Percentiles rank a stretch among this genome's conserved stretches.
Conservation (phyloP, 1,140 invertebrate species). For the Drosophila bocqueti region DNA sequence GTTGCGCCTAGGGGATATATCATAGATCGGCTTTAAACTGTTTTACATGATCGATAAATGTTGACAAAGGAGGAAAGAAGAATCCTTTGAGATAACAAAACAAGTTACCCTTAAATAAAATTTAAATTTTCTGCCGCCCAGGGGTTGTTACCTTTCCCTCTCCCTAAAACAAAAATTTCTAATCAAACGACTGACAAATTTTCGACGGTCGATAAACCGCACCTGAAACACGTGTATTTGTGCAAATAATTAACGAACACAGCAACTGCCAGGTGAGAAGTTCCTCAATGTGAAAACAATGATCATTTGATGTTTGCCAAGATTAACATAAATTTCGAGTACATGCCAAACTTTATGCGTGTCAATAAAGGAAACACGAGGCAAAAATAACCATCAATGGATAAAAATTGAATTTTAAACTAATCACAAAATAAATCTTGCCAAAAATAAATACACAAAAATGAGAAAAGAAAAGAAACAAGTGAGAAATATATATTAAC, state of each 20-base stretch:
- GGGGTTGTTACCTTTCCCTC: background rate
- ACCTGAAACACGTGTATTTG: constrained; percentile 48
- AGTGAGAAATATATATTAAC: background rate
- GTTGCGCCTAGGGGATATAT: constrained; percentile 4
- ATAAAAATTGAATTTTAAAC: constrained; percentile 11
- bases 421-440: constrained; percentile 10
- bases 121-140: no score
- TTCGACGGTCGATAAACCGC: constrained; percentile 24
- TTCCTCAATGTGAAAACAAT: constrained; percentile 31
- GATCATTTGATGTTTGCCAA: background rate
- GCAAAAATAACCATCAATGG: constrained; percentile 34
- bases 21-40: constrained; percentile 23
- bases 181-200: constrained; percentile 32
- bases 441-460: constrained; percentile 32
- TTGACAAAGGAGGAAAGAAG: constrained; percentile 13
- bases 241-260: constrained; percentile 25
- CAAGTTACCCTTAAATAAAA: constrained; percentile 17
- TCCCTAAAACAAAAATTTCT: constrained; percentile 15
- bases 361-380: constrained; percentile 49
- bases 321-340: constrained; percentile 45
- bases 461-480: background rate
- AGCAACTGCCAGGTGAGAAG: constrained; percentile 18
- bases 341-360: constrained; percentile 57
- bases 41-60: constrained; percentile 25
- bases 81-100: constrained; percentile 37